A percentile compares a stretch with the other conserved stretches of the same genome.
Conservation (phyloP, 2,113 vertebrate genomes). For the Prunella himalayana region DNA sequence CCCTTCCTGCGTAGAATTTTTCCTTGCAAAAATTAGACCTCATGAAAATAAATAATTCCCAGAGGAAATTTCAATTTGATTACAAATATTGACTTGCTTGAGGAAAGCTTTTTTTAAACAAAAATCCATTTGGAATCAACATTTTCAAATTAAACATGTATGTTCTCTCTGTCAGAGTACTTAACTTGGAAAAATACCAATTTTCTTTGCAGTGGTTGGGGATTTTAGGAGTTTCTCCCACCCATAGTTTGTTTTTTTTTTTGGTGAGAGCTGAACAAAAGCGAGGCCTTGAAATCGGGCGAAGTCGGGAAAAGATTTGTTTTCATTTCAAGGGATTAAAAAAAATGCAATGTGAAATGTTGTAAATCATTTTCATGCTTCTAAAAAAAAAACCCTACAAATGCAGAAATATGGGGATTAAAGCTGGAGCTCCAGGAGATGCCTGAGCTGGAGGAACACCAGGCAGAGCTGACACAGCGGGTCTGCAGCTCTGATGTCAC, state of each 20-base stretch:
- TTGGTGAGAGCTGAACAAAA: not conserved
- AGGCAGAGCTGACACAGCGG: not conserved
- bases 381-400: not conserved
- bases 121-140: conserved; percentile 65
- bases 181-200: conserved; percentile 39
- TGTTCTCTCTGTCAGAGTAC: not conserved
- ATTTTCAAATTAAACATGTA: conserved; percentile 63
- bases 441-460: not conserved
- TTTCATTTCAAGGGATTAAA: conserved; percentile 26
- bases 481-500: fast-evolving
- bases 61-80: conserved; percentile 64
- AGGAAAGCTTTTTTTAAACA: conserved; percentile 37
- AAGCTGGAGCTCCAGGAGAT: not conserved
- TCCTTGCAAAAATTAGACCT: conserved; percentile 44
- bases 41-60: conserved; percentile 61
- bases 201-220: conserved; percentile 11
- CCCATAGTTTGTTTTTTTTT: not conserved
- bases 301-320: not conserved
- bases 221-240: conserved; percentile 46
- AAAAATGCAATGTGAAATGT: not conserved
- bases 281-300: not conserved
- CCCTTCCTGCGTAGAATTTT: not conserved
- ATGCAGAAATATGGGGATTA: not conserved
- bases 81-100: conserved; percentile 66
- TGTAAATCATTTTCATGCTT: conserved; percentile 13